phyloP scores from a whole-genome alignment of 92 coral and sea anemone genomes.

The Montipora capitata region DNA sequence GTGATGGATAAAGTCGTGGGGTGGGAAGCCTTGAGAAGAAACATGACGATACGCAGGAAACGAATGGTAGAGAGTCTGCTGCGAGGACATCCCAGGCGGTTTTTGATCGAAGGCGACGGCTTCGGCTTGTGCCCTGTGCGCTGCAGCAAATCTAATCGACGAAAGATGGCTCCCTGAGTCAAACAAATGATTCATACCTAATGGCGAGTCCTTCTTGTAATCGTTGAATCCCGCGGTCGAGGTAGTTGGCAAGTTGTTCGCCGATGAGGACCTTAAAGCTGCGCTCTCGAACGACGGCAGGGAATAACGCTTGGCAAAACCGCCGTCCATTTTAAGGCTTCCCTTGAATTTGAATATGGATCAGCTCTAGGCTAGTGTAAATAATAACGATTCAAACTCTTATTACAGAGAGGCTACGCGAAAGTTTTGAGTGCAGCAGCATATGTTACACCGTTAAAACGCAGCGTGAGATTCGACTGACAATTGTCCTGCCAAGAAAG shows the following conservation, averaged over 20 bases:
- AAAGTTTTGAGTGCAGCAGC: conserved; percentile 91
- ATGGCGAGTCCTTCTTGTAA: conserved; percentile 80
- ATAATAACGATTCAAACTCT: conserved; percentile 87
- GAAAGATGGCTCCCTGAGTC: conserved; percentile 92
- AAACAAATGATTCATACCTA: conserved; percentile 91
- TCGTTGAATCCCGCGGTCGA: conserved; percentile 80
- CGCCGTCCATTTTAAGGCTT: conserved; percentile 89
- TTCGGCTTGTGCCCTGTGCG: conserved; percentile 86
- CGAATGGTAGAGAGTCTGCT: conserved; percentile 95
- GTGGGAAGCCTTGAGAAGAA: conserved; percentile 84
- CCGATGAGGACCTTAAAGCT: conserved; percentile 74
- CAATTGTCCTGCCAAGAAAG: conserved; percentile 88
- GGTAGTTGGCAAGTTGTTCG: conserved; percentile 76
- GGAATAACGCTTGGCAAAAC: conserved; percentile 83
- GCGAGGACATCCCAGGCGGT: conserved; percentile 90
- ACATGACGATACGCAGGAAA: conserved; percentile 97
- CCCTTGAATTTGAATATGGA: conserved; percentile 87
- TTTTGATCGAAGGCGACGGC: conserved; percentile 91
- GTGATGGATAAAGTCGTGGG: conserved; percentile 92
- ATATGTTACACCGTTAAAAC: conserved; percentile 98
- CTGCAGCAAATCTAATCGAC: conserved; percentile 87
- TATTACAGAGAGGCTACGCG: conserved; percentile 91
- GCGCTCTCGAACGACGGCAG: conserved; percentile 84
- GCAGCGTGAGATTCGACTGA: conserved; percentile 86
- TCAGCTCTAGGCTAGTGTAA: conserved; percentile 87